Evolutionary conservation across 2,113 vertebrate species (phyloP), one percentile per base, ranked within the genome.

Genomic region (Ptyas mucosa): DNA sequence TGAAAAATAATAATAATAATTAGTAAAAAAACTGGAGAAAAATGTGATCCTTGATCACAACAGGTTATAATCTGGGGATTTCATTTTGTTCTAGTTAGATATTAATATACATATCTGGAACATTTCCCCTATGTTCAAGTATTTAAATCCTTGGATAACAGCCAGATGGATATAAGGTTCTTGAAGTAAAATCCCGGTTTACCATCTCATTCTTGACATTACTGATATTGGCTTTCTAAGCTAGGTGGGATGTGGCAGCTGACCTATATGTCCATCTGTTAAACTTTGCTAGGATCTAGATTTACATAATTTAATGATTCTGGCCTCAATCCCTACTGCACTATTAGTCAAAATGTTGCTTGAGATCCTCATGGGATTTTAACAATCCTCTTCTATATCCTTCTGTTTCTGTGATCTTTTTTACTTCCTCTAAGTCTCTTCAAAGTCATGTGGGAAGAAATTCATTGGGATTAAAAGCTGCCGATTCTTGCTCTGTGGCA

Each of bases 331-430:
- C 69, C 75, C 53, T 29, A 52, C 14, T 52, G 54, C 43, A 10
- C 55, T 51, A 51, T 86, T 61, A 29, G 29, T 61, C 54, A 86
- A 90, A 90, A 75, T 43, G 53, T 46, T 86, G 54, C 46, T 20
- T 39, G 69, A 86, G 54, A 86, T 23, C 12, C 54, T 51, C 46
- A 24, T 1, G 69, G 54, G 75, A n/a, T 39, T 92, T 51, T 20
- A 85, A 93, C 89, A 89, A 86, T 90, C 92, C n/a, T 86, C 88
- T 89, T 85, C 92, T 85, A 55, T 52, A 69, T 54, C 88, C 90
- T 90, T 89, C 43, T 52, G 88, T 39, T 85, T 54, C 75, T 93
- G 43, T 93, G 92, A 93, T 93, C 53, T 92, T 34, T 61, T 55
- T 1, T 18, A 88, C 54, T 92, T 93, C 55, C 34, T 85, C 54